Evolutionary conservation across 2,888 invertebrate species (phyloP).

Genomic region (Acholoe squamosa): DNA sequence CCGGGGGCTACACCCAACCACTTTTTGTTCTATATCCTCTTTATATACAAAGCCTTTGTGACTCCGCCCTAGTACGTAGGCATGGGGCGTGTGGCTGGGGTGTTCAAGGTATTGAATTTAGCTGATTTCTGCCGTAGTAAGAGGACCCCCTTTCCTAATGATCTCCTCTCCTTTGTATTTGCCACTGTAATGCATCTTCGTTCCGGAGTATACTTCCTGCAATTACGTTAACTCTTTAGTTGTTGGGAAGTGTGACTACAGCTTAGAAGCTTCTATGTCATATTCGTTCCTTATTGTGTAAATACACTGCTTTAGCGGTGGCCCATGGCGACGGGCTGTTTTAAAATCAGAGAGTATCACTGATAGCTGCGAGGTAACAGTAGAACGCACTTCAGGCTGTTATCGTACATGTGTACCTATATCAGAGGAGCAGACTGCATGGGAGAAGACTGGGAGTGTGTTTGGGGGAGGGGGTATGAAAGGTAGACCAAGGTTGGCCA

Average conservation of each 20-base stretch:
- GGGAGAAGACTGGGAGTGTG: background rate
- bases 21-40: constrained; percentile 9
- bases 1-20: background rate
- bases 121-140: background rate
- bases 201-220: background rate
- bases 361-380: too few relatives aligned
- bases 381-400: too few relatives aligned
- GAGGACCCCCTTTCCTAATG: background rate
- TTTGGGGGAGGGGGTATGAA: background rate
- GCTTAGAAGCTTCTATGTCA: too few relatives aligned
- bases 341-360: too few relatives aligned
- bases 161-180: background rate
- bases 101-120: constrained; percentile 15
- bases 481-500: background rate
- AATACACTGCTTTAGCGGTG: too few relatives aligned
- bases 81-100: background rate
- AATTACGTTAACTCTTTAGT: background rate
- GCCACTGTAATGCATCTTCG: constrained; percentile 2
- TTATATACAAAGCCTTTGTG: background rate
- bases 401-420: too few relatives aligned
- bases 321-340: too few relatives aligned
- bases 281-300: too few relatives aligned
- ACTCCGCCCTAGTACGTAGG: background rate
- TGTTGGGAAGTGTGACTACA: background rate
- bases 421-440: too few relatives aligned